Conservation (phyloP, 2,888 invertebrate species). For the Eupithecia subumbrata region DNA sequence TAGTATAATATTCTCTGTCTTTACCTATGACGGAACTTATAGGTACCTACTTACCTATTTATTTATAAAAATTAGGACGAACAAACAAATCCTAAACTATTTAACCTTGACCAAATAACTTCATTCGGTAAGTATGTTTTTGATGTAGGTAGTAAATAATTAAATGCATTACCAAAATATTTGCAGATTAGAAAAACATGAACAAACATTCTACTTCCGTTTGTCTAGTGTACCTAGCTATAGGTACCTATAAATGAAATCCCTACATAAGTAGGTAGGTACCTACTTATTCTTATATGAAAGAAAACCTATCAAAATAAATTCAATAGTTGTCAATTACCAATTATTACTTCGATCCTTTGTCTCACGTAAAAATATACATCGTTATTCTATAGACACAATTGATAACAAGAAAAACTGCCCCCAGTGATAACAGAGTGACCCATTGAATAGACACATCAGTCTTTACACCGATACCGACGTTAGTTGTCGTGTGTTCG, state of each 20-base stretch:
- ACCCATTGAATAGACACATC: conserved; percentile 20
- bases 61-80: not conserved
- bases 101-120: conserved; percentile 3
- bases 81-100: not conserved
- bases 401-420: conserved; percentile 32
- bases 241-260: too few species aligned
- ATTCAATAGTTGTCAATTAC: not conserved
- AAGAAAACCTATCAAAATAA: not conserved
- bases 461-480: conserved; percentile 28
- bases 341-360: not conserved
- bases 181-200: not conserved
- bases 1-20: too few species aligned
- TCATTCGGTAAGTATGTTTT: not conserved
- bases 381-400: conserved; percentile 28
- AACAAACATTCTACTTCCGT: too few species aligned
- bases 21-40: not conserved
- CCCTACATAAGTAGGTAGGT: too few species aligned
- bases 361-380: conserved; percentile 13
- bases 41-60: not conserved
- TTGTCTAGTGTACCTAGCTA: too few species aligned
- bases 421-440: conserved; percentile 22
- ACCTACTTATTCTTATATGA: too few species aligned
- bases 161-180: not conserved
- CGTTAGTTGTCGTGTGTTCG: conserved; percentile 15
- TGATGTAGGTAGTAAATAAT: not conserved